Evolutionary conservation across 2,888 invertebrate genomes (phyloP).

Genomic region (Tholera decimalis): DNA sequence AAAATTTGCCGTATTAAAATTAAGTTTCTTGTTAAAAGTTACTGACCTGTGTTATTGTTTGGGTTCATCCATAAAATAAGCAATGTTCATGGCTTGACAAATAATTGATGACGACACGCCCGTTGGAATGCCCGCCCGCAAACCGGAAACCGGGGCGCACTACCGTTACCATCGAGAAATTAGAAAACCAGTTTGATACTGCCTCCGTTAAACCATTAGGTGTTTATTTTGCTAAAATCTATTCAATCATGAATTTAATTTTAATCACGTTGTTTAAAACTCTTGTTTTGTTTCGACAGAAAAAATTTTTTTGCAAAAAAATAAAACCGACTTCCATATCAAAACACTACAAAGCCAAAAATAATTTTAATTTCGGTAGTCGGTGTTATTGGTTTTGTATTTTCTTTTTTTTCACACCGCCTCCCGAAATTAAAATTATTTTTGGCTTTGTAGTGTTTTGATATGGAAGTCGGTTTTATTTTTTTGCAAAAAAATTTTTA

Average conservation of each 20-base stretch:
- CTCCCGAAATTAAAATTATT: no score
- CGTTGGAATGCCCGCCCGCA: conserved; percentile 80
- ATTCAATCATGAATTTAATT: conserved; percentile 36
- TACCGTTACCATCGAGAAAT: conserved; percentile 87
- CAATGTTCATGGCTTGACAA: conserved; percentile 75
- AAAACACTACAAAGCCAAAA: no score
- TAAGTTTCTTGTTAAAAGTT: conserved; percentile 36
- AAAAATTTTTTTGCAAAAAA: conserved; percentile 20
- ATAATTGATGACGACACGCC: conserved; percentile 85
- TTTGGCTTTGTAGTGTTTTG: no score
- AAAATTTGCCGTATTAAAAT: conserved; percentile 22
- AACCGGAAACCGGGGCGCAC: conserved; percentile 85
- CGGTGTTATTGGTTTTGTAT: no score
- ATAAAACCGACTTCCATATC: no score
- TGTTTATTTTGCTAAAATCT: conserved; percentile 57
- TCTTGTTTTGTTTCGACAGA: conserved; percentile 11
- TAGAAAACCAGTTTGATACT: conserved; percentile 80
- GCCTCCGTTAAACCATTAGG: conserved; percentile 65
- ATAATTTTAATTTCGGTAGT: no score
- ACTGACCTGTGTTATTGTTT: conserved; percentile 66
- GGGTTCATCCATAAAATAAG: conserved; percentile 62
- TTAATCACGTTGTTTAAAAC: conserved; percentile 14
- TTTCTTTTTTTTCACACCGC: no score
- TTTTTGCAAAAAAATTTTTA: no score
- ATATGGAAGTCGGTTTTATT: no score